Conservation (phyloP, 2,113 vertebrate genomes). For the Heterochromis multidens region DNA sequence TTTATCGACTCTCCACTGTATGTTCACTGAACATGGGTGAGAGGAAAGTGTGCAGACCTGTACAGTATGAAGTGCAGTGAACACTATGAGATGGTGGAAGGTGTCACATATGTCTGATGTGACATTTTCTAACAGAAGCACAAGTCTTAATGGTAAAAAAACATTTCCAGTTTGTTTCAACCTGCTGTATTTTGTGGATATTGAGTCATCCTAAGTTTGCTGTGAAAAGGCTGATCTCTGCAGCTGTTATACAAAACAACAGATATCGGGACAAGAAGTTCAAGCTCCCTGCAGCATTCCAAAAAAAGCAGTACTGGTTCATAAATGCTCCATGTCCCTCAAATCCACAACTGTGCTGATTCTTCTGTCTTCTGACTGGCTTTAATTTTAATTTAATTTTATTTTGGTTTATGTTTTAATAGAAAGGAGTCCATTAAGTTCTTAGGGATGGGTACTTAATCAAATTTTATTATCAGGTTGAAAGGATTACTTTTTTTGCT, state of each 20-base stretch:
- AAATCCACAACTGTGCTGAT: neutral
- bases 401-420: neutral
- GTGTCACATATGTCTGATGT: neutral
- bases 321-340: neutral
- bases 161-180: neutral
- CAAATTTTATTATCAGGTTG: neutral
- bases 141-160: neutral
- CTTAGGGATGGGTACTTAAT: neutral
- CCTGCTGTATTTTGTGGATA: neutral
- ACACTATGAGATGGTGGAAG: neutral
- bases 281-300: neutral
- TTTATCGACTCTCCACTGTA: neutral
- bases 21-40: neutral
- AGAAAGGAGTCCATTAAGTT: neutral
- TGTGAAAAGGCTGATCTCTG: fast-evolving
- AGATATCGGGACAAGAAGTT: neutral
- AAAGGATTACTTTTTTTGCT: neutral
- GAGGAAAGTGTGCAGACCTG: neutral
- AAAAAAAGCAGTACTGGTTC: neutral
- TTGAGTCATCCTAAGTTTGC: neutral
- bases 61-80: neutral
- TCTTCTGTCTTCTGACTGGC: neutral
- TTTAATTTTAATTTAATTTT: neutral
- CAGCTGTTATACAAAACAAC: neutral
- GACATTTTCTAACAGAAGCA: neutral